Evolutionary conservation across 2,888 invertebrate genomes (phyloP).

Genomic region (Heteromyza rotundicornis): DNA sequence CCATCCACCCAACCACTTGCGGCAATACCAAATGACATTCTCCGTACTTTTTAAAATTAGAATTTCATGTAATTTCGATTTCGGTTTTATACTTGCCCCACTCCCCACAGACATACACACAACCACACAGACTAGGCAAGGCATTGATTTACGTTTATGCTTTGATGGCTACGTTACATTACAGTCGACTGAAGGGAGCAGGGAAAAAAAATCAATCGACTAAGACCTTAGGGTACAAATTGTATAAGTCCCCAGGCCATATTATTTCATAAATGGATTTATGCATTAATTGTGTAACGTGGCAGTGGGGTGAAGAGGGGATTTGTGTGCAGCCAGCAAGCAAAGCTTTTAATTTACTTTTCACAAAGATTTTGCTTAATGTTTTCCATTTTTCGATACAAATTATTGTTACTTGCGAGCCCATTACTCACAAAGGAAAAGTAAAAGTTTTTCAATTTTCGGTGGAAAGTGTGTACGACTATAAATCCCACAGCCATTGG

Average conservation of each 20-base stretch:
- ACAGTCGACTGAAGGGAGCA: slow-evolving; percentile 5
- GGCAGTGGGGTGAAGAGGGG: background rate
- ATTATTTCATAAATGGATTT: slow-evolving; percentile 49
- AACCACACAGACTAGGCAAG: background rate
- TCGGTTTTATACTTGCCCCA: too few species aligned
- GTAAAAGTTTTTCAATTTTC: background rate
- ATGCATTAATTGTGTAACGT: slow-evolving; percentile 37
- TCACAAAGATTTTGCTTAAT: background rate
- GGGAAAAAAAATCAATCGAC: slow-evolving; percentile 10
- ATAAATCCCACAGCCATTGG: too few species aligned
- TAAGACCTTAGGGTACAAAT: background rate
- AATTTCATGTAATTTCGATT: background rate
- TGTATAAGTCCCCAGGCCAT: slow-evolving; percentile 14
- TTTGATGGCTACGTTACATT: background rate
- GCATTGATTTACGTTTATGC: background rate
- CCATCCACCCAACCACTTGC: too few species aligned
- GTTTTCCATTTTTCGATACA: too few species aligned
- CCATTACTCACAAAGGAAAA: too few species aligned
- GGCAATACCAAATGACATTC: too few species aligned
- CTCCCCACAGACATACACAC: background rate
- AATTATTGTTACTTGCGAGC: too few species aligned
- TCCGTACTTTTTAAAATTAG: background rate
- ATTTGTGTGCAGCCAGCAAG: background rate
- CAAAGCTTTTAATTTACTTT: background rate
- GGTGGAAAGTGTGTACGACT: background rate